A percentile compares a stretch with the other conserved stretches of the same genome.
phyloP scores from a whole-genome alignment of 2,797 vertebrate species.

The Spinibarbus caldwelli region DNA sequence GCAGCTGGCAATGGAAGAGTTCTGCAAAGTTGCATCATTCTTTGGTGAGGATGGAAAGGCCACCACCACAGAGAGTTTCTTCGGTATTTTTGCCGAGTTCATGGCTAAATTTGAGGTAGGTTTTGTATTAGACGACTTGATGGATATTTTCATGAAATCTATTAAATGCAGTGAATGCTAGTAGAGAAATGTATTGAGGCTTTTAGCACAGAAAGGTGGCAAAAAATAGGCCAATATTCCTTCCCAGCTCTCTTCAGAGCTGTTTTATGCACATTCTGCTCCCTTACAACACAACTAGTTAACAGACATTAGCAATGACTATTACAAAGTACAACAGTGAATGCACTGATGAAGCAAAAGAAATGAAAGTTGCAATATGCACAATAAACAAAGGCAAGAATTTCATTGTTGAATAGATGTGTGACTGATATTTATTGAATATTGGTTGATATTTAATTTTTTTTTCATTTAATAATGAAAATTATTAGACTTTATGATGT shows the following conservation, averaged over 20 bases:
- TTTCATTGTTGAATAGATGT: background rate
- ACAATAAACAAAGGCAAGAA: background rate
- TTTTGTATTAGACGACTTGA: background rate
- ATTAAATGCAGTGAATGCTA: background rate
- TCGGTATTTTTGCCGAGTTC: slow-evolving; percentile 95
- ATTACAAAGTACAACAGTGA: background rate
- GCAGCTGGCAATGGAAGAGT: slow-evolving; percentile 90
- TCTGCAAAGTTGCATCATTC: slow-evolving; percentile 88
- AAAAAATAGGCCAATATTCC: slow-evolving; percentile 21
- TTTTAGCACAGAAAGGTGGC: slow-evolving; percentile 28
- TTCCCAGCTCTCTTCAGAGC: background rate
- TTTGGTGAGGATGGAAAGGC: slow-evolving; percentile 92
- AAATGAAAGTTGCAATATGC: background rate
- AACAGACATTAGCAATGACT: background rate
- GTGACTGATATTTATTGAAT: background rate
- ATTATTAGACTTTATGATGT: background rate
- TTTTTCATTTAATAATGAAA: background rate
- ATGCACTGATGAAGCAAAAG: background rate
- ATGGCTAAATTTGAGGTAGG: slow-evolving; percentile 95
- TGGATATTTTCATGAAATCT: background rate
- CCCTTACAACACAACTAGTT: background rate
- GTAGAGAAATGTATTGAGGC: background rate
- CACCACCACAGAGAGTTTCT: slow-evolving; percentile 92
- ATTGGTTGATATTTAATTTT: background rate
- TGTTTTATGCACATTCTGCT: background rate